Percentiles rank a stretch among this genome's conserved stretches.
Evolutionary conservation across 2,113 vertebrate genomes (phyloP).

Genomic region (Cyanocitta stelleri): DNA sequence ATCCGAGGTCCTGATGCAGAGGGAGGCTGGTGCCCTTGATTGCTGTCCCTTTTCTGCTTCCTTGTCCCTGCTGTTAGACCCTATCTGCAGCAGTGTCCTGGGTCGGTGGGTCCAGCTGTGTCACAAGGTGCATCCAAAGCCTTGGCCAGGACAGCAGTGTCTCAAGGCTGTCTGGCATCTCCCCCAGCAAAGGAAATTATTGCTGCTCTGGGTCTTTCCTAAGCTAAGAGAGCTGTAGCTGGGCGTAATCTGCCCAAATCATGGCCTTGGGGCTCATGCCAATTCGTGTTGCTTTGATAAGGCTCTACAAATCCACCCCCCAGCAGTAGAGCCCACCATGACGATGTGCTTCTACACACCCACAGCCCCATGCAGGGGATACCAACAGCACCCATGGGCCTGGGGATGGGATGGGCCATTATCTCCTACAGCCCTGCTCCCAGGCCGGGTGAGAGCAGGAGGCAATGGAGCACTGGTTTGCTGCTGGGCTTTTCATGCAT

Average conservation of each 20-base stretch:
- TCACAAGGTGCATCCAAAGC: background rate
- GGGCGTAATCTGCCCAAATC: background rate
- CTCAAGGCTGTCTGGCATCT: background rate
- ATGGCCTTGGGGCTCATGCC: background rate
- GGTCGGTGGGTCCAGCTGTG: background rate
- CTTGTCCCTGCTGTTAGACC: background rate
- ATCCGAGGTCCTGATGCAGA: background rate
- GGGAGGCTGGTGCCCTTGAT: background rate
- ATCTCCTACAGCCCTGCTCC: background rate
- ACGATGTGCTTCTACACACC: background rate
- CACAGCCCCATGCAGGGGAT: background rate
- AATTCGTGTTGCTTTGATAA: rapidly evolving
- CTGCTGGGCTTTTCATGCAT: background rate
- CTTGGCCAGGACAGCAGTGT: background rate
- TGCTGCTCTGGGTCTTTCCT: background rate
- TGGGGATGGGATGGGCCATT: rapidly evolving
- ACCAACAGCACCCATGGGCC: background rate
- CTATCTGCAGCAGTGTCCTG: background rate
- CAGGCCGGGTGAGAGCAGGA: background rate
- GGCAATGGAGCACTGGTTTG: background rate
- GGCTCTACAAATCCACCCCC: rapidly evolving
- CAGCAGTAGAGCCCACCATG: background rate
- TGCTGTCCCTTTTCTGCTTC: background rate
- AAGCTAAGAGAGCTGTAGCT: background rate
- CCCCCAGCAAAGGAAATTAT: background rate